Conservation (phyloP, 2,797 vertebrate species). For the Rousettus madagascariensis region DNA sequence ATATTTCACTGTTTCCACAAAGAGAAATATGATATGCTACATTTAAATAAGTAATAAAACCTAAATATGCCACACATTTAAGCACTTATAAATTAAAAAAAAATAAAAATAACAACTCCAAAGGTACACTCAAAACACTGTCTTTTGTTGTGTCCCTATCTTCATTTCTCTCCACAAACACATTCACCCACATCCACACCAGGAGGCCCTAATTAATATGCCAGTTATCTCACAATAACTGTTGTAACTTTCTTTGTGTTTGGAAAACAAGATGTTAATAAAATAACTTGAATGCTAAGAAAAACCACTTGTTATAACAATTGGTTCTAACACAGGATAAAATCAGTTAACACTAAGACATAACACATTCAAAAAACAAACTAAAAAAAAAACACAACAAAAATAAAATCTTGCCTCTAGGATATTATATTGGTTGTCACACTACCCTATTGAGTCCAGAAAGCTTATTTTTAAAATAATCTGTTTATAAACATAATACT, state of each 20-base stretch:
- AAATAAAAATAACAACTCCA: neutral
- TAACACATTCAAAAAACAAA: neutral
- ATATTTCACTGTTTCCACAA: conserved; percentile 22
- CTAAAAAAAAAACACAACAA: neutral
- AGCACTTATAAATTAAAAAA: neutral
- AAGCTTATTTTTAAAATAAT: conserved; percentile 32
- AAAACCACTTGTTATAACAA: neutral
- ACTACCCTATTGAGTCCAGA: neutral
- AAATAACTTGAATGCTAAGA: conserved; percentile 9
- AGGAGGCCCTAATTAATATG: neutral
- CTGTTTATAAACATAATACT: conserved; percentile 9
- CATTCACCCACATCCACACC: neutral
- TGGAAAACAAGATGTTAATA: conserved; percentile 13
- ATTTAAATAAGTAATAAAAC: neutral
- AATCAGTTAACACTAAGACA: conserved; percentile 1
- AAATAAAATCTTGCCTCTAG: neutral
- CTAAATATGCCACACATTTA: neutral
- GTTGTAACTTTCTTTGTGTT: neutral
- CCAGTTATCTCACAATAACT: neutral
- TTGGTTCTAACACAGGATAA: conserved; percentile 35
- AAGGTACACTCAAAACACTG: neutral
- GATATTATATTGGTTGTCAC: neutral
- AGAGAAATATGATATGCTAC: neutral
- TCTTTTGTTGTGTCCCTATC: neutral
- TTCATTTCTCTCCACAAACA: neutral